Evolutionary conservation across 1,140 invertebrate genomes (phyloP), one percentile per base, ranked within the genome.

Genomic region (Zaprionus tsacasi): DNA sequence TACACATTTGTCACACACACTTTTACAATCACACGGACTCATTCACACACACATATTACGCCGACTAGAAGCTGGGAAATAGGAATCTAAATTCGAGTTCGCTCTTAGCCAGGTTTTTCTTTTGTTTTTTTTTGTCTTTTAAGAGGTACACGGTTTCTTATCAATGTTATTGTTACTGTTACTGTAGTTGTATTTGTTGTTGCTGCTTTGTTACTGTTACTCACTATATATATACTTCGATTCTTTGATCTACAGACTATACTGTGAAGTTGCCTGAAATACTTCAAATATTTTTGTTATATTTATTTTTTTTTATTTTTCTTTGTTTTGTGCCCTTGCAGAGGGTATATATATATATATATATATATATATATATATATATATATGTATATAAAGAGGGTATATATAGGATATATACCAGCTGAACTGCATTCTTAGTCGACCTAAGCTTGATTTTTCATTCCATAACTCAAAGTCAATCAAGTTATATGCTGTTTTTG

Each of bases 91-190:
- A 73, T 69, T 73, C 50, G 65, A 69, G 50, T 61, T 45, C 69
- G 70, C 38, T 57, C 65, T 56, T 69, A 69, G 70, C 21, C 65
- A 73, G 65, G 43, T 63, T 36, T 69, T 55, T 27, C 12, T 57
- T 59, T 78, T 30, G 27, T 30, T 36, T 33, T 57, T 59, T 78
- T 69, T 55, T 30, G 1, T 30, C 25, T 33, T 57, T 59, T 78
- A 21, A 21, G 68, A 85, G 82, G 82, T 85, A 85, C 82, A 86
- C 70, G 82, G 67, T 85, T 85, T 56, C 82, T 78, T 85, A 64
- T 81, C 36, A 54, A 48, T 45, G 21, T 82, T 78, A 70, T 67
- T 70, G 75, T 82, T 75, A 57, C 38, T 43, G 60, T 70, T 43
- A 45, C 55, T n/a, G 27, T 33, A 52, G 25, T 73, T 78, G 40